A percentile compares a stretch with the other conserved stretches of the same genome.
phyloP scores from a whole-genome alignment of 2,113 vertebrate species.

The Pluvialis apricaria region DNA sequence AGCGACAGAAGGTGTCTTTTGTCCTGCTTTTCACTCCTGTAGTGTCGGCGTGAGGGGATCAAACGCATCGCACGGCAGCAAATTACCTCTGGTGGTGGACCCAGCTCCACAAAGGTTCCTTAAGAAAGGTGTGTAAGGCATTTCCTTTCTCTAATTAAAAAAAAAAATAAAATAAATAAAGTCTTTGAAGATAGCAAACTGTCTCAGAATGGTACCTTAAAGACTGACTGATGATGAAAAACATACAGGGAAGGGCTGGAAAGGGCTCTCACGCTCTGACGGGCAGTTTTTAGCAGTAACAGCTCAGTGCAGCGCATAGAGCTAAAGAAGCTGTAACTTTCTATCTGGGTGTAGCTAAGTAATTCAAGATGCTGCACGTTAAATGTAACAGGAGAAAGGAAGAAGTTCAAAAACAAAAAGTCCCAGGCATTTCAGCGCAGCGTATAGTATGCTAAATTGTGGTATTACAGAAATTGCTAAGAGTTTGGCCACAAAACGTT shows the following conservation, averaged over 20 bases:
- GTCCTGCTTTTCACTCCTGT: background rate
- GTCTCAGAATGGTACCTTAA: background rate
- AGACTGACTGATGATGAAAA: background rate
- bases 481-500: constrained; percentile 4
- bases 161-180: background rate
- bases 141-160: background rate
- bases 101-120: background rate
- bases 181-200: background rate
- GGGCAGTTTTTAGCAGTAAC: background rate
- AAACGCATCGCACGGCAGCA: background rate
- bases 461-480: constrained; percentile 17
- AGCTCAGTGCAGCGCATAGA: background rate
- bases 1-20: constrained; percentile 7
- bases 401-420: constrained; percentile 50
- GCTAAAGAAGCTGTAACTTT: constrained; percentile 17
- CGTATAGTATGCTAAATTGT: constrained; percentile 1
- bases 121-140: background rate
- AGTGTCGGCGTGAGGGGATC: background rate
- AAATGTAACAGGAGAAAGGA: constrained; percentile 56
- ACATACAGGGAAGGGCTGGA: background rate
- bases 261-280: background rate
- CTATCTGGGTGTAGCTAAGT: constrained; percentile 51
- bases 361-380: constrained; percentile 58
- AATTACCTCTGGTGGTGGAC: background rate
- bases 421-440: constrained; percentile 17